Base-by-base conservation (phyloP, 2,888 invertebrate genomes). In the Drosophila antonietae region DNA sequence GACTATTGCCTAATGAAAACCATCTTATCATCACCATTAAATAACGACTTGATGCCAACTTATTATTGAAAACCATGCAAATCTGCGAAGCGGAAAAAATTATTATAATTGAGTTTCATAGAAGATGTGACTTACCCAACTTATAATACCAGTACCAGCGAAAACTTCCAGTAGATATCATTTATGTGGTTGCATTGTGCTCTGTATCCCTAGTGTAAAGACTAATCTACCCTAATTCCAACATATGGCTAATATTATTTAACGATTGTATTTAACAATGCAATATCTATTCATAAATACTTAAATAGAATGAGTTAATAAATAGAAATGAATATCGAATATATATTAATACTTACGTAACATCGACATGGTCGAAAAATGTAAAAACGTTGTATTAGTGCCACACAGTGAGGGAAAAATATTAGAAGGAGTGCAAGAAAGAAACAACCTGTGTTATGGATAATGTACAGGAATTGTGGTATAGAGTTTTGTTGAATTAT, bases 51-150 rank as follows among this genome's bases (percentile, higher is more conserved):
- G 23, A 37, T 52, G 46, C 56, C 51, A 72, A 75, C 56, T 74
- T 33, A 12, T 18, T 52, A 12, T 47, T 41, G 35, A 69, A 75
- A 55, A 58, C 76, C 61, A 62, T 69, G 77, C 61, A 76, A 76
- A 71, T 59, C 77, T 55, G 37, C 2, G 10, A 7, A 18, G 5
- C 6, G 9, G 10, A 20, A n/a, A 1, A 4, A 20, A 2, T n/a
- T 8, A 12, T 31, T 12, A 31, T 31, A 6, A 31, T 0, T 28
- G 3, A n/a, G 3, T 7, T n/a, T 4, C 0, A 3, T 39, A 31
- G 6, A 0, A 15, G 14, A 14, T 39, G 8, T n/a, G 12, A 28
- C 68, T 39, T 41, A 56, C 67, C 55, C 55, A 68, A 49, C 23
- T 39, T 46, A n/a, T 23, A 47, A 33, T 41, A 41, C 43, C 51